Conservation (phyloP, 1,140 invertebrate genomes). For the Drosophila orosa region DNA sequence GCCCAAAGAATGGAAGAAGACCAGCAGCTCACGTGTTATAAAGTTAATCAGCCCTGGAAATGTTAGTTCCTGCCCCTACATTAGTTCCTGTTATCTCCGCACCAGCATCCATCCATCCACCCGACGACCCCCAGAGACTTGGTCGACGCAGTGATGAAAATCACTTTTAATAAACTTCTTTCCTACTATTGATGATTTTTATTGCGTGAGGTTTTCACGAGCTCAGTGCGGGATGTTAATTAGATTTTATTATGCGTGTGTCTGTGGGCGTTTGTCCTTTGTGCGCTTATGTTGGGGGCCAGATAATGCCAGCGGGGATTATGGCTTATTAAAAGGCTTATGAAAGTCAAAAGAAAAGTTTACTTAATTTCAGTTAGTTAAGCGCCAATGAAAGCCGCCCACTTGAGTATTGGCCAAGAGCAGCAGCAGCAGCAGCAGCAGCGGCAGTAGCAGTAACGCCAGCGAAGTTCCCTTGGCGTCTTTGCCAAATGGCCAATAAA, state of each 20-base stretch:
- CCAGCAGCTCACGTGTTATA: conserved; percentile 35
- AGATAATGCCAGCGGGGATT: conserved; percentile 73
- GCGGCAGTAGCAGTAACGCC: neutral
- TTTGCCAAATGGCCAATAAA: conserved; percentile 77
- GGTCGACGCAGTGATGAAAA: conserved; percentile 61
- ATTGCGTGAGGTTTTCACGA: conserved; percentile 64
- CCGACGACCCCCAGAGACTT: conserved; percentile 9
- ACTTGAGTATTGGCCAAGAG: conserved; percentile 77
- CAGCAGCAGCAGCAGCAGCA: conserved; percentile 1
- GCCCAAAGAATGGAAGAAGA: conserved; percentile 1
- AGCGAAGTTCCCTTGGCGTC: conserved; percentile 31
- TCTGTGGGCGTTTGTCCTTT: conserved; percentile 45
- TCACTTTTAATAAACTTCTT: conserved; percentile 81
- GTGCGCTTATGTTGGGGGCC: conserved; percentile 34
- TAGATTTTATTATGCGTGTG: conserved; percentile 76
- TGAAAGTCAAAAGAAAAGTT: conserved; percentile 83
- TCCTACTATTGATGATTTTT: conserved; percentile 78
- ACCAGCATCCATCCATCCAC: conserved; percentile 17
- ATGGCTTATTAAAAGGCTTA: conserved; percentile 82
- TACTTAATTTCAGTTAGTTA: conserved; percentile 83
- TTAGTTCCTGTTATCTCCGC: conserved; percentile 36
- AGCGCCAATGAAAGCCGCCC: conserved; percentile 77
- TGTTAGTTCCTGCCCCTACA: conserved; percentile 20
- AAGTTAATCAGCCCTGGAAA: conserved; percentile 63
- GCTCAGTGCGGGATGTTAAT: conserved; percentile 70